phyloP scores from a whole-genome alignment of 2,797 vertebrate genomes.

The Botia almorhae region DNA sequence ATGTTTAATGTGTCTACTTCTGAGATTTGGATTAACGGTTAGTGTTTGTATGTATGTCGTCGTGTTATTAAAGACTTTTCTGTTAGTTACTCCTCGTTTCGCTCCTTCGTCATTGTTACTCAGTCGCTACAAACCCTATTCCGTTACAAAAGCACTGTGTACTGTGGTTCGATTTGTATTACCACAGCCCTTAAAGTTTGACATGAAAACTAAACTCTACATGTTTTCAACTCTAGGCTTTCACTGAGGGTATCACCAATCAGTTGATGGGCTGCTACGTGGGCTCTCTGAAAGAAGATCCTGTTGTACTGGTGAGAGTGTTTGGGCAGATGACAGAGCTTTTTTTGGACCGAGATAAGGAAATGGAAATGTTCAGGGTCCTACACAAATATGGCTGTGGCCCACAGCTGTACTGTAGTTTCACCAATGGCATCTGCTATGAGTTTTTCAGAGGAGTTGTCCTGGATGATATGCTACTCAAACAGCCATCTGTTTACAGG shows the following conservation, averaged over 20 bases:
- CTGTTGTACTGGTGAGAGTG: constrained; percentile 76
- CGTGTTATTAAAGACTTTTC: no score
- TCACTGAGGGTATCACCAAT: constrained; percentile 84
- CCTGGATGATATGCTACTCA: constrained; percentile 75
- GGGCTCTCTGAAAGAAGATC: constrained; percentile 66
- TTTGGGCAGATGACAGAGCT: constrained; percentile 80
- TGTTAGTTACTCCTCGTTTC: no score
- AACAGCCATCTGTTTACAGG: constrained; percentile 79
- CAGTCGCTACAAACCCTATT: no score
- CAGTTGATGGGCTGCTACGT: constrained; percentile 78
- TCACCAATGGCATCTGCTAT: constrained; percentile 83
- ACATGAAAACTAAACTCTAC: not conserved
- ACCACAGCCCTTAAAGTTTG: not conserved
- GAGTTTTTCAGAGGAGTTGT: constrained; percentile 76
- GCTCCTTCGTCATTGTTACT: no score
- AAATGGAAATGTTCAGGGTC: constrained; percentile 77
- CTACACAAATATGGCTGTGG: constrained; percentile 75
- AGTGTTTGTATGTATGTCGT: no score
- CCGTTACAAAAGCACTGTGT: no score
- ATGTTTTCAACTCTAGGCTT: constrained; percentile 69
- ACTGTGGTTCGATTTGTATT: no score
- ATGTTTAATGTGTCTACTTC: no score
- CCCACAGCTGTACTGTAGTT: constrained; percentile 81
- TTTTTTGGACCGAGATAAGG: constrained; percentile 74
- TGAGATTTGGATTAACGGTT: no score